Conservation (phyloP, 2,113 vertebrate species). For the Barnardius zonarius region DNA sequence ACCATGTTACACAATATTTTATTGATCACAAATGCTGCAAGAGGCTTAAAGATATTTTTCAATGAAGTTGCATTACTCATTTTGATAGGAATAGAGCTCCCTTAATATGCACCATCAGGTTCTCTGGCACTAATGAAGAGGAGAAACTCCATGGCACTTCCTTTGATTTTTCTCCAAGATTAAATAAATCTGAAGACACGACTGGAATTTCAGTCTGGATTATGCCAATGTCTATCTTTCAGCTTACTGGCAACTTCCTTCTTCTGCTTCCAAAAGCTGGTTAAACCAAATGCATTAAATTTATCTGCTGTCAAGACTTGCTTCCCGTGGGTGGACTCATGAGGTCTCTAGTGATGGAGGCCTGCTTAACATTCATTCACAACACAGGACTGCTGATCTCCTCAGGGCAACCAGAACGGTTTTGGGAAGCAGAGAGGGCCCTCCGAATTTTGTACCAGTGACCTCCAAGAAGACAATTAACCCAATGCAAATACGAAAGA, state of each 20-base stretch:
- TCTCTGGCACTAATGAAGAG: background rate
- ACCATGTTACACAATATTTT: background rate
- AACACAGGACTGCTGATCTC: background rate
- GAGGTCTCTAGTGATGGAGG: background rate
- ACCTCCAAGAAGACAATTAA: background rate
- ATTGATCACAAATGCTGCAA: background rate
- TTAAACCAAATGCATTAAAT: background rate
- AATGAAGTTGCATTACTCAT: background rate
- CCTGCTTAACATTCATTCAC: background rate
- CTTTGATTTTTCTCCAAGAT: background rate
- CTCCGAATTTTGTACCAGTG: background rate
- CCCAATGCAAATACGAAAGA: background rate
- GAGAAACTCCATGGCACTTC: background rate
- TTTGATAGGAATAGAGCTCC: background rate
- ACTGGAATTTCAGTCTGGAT: background rate
- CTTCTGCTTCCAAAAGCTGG: background rate
- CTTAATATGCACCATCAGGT: background rate
- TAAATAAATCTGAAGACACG: background rate
- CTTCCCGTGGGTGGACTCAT: background rate
- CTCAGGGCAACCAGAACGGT: background rate
- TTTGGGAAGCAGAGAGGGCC: background rate
- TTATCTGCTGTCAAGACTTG: background rate
- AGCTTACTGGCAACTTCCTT: background rate
- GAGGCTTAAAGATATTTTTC: background rate
- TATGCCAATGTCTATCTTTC: background rate